Evolutionary conservation across 2,888 invertebrate species (phyloP).

Genomic region (Thera britannica): DNA sequence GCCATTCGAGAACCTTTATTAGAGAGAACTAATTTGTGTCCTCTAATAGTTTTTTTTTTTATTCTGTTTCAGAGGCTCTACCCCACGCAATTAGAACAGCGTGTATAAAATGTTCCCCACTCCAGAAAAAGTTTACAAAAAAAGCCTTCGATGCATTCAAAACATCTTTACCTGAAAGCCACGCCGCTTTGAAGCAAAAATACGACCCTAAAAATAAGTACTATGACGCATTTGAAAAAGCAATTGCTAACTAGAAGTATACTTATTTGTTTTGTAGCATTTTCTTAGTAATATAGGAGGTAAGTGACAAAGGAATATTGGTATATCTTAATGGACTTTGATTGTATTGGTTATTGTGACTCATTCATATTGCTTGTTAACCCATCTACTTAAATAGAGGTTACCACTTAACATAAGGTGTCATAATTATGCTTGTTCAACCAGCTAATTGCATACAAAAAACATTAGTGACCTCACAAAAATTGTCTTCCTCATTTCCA

Average conservation of each 20-base stretch:
- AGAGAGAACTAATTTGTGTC: too few relatives aligned
- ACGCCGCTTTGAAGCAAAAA: constrained; percentile 86
- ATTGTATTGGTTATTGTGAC: too few relatives aligned
- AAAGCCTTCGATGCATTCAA: constrained; percentile 87
- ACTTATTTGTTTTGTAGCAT: constrained; percentile 21
- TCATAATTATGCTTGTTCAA: too few relatives aligned
- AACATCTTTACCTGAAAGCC: constrained; percentile 85
- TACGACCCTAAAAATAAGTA: constrained; percentile 87
- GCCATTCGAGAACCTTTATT: too few relatives aligned
- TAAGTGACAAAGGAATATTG: constrained; percentile 31
- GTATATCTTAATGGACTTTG: too few relatives aligned
- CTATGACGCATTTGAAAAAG: constrained; percentile 72
- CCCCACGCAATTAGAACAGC: constrained; percentile 64
- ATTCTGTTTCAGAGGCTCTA: constrained; percentile 49
- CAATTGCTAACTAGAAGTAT: constrained; percentile 49
- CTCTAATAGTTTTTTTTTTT: not conserved
- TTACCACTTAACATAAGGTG: too few relatives aligned
- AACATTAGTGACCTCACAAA: too few relatives aligned
- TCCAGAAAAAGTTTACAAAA: constrained; percentile 78
- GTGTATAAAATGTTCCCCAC: constrained; percentile 63
- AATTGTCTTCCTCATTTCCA: too few relatives aligned
- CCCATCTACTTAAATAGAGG: too few relatives aligned
- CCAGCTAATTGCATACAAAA: too few relatives aligned
- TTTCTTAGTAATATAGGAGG: constrained; percentile 31
- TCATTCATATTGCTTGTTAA: too few relatives aligned